These are phyloP conservation scores for Scophthalmus maximus DNA, from an alignment of 2,113 vertebrate species.

Conservation along the genomic window DNA sequence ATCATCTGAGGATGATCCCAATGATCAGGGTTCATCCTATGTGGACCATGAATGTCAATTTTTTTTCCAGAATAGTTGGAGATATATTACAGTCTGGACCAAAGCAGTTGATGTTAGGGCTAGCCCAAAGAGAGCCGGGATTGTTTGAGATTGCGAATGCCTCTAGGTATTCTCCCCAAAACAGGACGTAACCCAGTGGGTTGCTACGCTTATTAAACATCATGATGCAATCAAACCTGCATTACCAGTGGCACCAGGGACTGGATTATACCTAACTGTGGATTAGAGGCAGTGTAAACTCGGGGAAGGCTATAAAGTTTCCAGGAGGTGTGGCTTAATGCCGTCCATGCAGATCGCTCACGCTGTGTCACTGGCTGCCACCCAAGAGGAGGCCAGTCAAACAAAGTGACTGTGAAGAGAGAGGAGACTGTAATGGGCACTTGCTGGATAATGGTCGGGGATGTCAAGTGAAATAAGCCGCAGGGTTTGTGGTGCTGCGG, in stretches of 20 bases:
- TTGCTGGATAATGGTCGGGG: conserved; percentile 19
- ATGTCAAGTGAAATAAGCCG: conserved; percentile 64
- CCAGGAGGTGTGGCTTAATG: conserved; percentile 56
- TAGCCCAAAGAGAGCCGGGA: too few species aligned
- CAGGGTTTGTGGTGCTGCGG: conserved; percentile 6
- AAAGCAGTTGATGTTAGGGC: too few species aligned
- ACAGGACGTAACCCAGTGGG: too few species aligned
- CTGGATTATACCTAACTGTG: conserved; percentile 58
- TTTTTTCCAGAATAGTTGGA: too few species aligned
- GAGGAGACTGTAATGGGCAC: conserved; percentile 44
- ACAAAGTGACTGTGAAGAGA: too few species aligned
- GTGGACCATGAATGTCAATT: conserved; percentile 54
- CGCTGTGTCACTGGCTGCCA: conserved; percentile 53
- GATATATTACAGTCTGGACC: too few species aligned
- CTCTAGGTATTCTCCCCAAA: too few species aligned
- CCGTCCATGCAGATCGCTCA: conserved; percentile 52
- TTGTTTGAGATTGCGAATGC: too few species aligned
- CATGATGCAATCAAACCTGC: too few species aligned
- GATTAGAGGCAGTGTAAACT: conserved; percentile 57
- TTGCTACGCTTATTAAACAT: too few species aligned
- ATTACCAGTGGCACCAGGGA: too few species aligned
- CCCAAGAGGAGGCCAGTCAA: conserved; percentile 62
- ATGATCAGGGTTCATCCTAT: conserved; percentile 4
- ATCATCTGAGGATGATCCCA: too few species aligned
- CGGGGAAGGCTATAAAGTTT: conserved; percentile 47